phyloP scores from a whole-genome alignment of 2,113 vertebrate genomes.

The Nansenia antarctica region DNA sequence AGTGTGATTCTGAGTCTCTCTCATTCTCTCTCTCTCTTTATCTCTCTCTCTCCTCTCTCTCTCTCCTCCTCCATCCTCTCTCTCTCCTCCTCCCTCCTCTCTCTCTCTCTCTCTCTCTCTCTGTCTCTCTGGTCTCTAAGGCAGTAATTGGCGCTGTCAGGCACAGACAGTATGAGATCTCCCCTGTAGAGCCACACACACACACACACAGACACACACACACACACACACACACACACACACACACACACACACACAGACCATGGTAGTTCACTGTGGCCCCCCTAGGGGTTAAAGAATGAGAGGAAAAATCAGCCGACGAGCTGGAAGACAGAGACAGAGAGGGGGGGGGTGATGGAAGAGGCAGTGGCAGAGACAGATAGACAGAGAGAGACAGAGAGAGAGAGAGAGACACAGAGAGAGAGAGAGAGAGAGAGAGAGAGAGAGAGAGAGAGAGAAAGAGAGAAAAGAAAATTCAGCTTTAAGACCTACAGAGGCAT shows the following conservation, averaged over 20 bases:
- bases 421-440: background rate
- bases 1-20: too few species aligned
- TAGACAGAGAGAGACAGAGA: background rate
- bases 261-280: background rate
- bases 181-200: constrained; percentile 25
- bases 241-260: too few species aligned
- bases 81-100: background rate
- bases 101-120: background rate
- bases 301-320: background rate
- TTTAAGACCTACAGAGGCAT: too few species aligned
- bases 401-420: background rate
- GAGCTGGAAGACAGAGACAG: background rate
- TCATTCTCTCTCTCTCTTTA: background rate
- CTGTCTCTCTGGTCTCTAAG: background rate
- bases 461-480: too few species aligned
- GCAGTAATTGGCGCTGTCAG: constrained; percentile 11
- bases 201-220: background rate
- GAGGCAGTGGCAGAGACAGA: background rate
- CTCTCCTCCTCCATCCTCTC: too few species aligned
- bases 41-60: too few species aligned
- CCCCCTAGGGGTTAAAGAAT: background rate
- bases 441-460: background rate
- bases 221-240: too few species aligned
- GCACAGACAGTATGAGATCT: constrained; percentile 30
- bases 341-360: background rate